These are phyloP conservation scores for Automeris io DNA, from an alignment of 2,888 invertebrate species.

Conservation along the genomic window DNA sequence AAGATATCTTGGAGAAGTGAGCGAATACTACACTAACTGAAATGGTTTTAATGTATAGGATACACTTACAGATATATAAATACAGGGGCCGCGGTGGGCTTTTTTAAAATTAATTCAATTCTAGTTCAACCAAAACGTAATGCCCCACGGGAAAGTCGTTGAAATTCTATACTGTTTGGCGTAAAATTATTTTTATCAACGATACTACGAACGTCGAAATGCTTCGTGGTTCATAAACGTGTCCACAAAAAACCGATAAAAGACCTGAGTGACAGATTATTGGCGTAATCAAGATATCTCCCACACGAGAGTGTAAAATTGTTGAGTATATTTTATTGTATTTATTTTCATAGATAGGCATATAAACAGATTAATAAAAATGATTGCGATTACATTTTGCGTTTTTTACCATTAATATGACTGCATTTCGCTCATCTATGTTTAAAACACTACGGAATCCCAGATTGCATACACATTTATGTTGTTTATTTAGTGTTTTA, in stretches of 20 bases:
- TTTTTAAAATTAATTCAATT: too few species aligned
- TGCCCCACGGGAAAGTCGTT: too few species aligned
- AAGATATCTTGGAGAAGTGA: too few species aligned
- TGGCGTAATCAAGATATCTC: conserved; percentile 3
- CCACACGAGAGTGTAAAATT: background rate
- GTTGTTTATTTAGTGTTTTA: background rate
- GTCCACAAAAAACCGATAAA: background rate
- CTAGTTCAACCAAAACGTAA: too few species aligned
- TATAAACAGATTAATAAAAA: too few species aligned
- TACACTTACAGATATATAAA: too few species aligned
- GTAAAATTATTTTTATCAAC: background rate
- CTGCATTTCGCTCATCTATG: background rate
- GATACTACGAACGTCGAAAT: background rate
- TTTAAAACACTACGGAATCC: background rate
- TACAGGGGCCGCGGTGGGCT: too few species aligned
- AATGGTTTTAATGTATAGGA: too few species aligned
- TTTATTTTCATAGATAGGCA: background rate
- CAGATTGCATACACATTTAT: background rate
- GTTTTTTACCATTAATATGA: background rate
- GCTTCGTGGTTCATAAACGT: too few species aligned
- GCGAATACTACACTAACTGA: too few species aligned
- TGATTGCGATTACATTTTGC: too few species aligned
- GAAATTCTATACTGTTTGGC: background rate
- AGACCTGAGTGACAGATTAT: background rate
- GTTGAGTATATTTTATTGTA: background rate